Evolutionary conservation across 2,113 vertebrate species (phyloP).

Genomic region (Hemichromis elongatus): DNA sequence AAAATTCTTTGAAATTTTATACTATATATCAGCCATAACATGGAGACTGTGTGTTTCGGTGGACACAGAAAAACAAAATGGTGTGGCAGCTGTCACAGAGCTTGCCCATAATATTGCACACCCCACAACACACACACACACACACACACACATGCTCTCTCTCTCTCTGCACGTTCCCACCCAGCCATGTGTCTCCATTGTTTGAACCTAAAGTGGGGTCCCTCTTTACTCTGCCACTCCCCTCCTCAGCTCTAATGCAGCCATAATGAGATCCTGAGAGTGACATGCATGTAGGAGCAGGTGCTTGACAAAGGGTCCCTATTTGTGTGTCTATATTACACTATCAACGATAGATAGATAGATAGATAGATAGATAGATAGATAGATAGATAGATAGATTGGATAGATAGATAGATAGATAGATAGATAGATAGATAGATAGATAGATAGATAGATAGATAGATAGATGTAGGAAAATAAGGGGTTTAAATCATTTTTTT

Average conservation of each 20-base stretch:
- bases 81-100: constrained; percentile 63
- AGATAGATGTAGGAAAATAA: background rate
- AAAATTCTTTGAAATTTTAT: background rate
- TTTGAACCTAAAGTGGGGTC: constrained; percentile 39
- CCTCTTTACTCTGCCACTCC: background rate
- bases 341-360: too few relatives aligned
- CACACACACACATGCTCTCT: background rate
- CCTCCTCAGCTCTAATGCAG: constrained; percentile 22
- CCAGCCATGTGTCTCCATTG: constrained; percentile 69
- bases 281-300: background rate
- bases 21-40: background rate
- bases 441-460: too few relatives aligned
- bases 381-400: too few relatives aligned
- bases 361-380: too few relatives aligned
- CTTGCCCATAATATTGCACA: constrained; percentile 19
- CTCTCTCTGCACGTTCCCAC: constrained; percentile 16
- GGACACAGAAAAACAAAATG: background rate
- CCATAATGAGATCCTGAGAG: background rate
- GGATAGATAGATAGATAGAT: too few relatives aligned
- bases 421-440: too few relatives aligned
- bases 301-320: background rate
- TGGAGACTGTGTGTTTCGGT: background rate
- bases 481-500: background rate
- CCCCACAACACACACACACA: background rate
- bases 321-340: background rate